These are phyloP conservation scores for Cataglyphis cursor DNA, from an alignment of 2,888 invertebrate genomes.

Conservation along the genomic window DNA sequence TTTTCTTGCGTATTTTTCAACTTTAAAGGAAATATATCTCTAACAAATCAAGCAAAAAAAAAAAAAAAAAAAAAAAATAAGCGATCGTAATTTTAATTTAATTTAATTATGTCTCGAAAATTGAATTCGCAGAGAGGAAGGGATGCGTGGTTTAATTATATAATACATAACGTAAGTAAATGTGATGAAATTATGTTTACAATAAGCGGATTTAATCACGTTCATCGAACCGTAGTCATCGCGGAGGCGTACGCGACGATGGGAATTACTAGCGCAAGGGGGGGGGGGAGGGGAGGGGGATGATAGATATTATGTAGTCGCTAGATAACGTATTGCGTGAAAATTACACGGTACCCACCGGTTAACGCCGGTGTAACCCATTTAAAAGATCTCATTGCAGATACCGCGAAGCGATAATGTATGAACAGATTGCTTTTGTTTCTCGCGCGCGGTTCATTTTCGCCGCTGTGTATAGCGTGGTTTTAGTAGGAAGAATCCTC, in stretches of 20 bases:
- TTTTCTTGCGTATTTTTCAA: neutral
- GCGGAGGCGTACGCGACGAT: slow-evolving; percentile 27
- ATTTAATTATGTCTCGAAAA: slow-evolving; percentile 11
- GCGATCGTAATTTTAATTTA: slow-evolving; percentile 20
- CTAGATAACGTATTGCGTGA: slow-evolving; percentile 49
- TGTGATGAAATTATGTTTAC: slow-evolving; percentile 41
- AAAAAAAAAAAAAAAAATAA: neutral
- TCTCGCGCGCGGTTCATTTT: slow-evolving; percentile 28
- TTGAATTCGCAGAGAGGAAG: slow-evolving; percentile 8
- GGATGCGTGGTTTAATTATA: slow-evolving; percentile 28
- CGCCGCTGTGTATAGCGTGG: slow-evolving; percentile 6
- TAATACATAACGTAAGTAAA: slow-evolving; percentile 14
- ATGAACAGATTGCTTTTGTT: slow-evolving; percentile 57
- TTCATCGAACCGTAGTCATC: slow-evolving; percentile 46
- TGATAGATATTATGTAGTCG: slow-evolving; percentile 39
- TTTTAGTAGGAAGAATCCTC: slow-evolving; percentile 7
- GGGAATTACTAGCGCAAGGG: slow-evolving; percentile 17
- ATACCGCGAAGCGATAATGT: slow-evolving; percentile 58
- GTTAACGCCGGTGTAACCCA: slow-evolving; percentile 42
- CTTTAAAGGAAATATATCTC: no score
- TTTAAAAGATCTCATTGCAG: slow-evolving; percentile 56
- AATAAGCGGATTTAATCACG: slow-evolving; percentile 44
- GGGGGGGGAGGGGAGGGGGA: neutral
- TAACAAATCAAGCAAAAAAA: neutral
- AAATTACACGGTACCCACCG: slow-evolving; percentile 36